Percentiles rank a stretch among this genome's conserved stretches.
Conservation (phyloP, 1,140 invertebrate species). For the Drosophila pseudoananassae region DNA sequence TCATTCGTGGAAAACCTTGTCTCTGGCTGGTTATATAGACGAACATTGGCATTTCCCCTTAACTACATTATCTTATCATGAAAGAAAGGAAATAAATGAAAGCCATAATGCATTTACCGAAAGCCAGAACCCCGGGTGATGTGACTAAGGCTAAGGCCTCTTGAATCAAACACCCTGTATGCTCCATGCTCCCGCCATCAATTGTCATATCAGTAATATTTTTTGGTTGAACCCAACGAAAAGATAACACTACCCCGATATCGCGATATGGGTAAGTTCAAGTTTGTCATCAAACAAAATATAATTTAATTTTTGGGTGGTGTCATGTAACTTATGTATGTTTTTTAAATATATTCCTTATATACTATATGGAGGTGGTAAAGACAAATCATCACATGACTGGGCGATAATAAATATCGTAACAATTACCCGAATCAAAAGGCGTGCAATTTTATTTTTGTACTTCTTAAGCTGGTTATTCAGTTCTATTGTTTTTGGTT, state of each 20-base stretch:
- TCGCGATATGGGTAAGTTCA: constrained; percentile 54
- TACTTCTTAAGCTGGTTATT: constrained; percentile 14
- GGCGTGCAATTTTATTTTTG: constrained; percentile 64
- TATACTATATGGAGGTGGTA: too few relatives aligned
- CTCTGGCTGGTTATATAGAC: constrained; percentile 38
- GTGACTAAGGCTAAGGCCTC: background rate
- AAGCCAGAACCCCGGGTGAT: background rate
- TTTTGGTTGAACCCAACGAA: constrained; percentile 41
- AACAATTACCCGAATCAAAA: constrained; percentile 69
- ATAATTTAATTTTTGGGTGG: constrained; percentile 13
- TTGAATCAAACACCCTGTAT: constrained; percentile 15
- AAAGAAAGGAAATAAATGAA: constrained; percentile 19
- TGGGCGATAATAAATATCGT: constrained; percentile 44
- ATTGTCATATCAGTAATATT: constrained; percentile 49
- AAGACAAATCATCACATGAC: constrained; percentile 23
- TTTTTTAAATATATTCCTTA: background rate
- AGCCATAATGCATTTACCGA: constrained; percentile 18
- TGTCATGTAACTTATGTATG: background rate
- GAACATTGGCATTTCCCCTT: constrained; percentile 34
- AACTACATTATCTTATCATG: constrained; percentile 40
- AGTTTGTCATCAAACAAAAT: constrained; percentile 38
- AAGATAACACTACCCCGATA: constrained; percentile 50
- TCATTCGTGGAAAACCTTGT: constrained; percentile 28
- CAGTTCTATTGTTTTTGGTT: constrained; percentile 21
- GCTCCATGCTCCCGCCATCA: constrained; percentile 11